Percentiles rank a stretch among this genome's conserved stretches.
phyloP scores from a whole-genome alignment of 2,113 vertebrate species.

The Spizaetus ornatus region DNA sequence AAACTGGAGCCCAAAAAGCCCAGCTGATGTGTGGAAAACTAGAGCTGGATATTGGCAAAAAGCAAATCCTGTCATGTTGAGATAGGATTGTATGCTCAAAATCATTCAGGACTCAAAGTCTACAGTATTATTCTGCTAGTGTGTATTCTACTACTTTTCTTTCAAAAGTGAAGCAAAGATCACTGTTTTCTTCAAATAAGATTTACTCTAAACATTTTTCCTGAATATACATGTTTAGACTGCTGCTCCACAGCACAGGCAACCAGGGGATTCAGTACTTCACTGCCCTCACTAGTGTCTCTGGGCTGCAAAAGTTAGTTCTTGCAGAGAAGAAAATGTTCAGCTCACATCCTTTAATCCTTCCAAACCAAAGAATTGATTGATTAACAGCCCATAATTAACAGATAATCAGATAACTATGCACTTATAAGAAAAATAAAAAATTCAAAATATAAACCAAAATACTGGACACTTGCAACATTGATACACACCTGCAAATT shows the following conservation, averaged over 20 bases:
- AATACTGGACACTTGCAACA: rapidly evolving
- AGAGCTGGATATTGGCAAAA: background rate
- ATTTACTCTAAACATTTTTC: background rate
- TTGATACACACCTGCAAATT: background rate
- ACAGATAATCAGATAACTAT: background rate
- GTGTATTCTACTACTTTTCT: background rate
- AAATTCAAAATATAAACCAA: background rate
- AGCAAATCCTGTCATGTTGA: background rate
- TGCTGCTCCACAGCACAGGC: background rate
- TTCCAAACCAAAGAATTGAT: background rate
- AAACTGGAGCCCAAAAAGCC: background rate
- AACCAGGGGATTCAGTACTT: background rate
- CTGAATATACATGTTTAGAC: background rate
- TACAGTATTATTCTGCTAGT: background rate
- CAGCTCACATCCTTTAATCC: background rate
- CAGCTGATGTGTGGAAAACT: background rate
- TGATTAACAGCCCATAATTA: background rate
- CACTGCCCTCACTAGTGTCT: background rate
- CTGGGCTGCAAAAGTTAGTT: background rate
- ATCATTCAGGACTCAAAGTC: background rate
- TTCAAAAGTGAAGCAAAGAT: background rate
- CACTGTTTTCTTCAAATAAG: background rate
- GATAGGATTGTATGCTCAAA: background rate
- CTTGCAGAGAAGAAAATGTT: background rate
- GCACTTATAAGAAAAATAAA: background rate